These are phyloP conservation scores for Passer montanus DNA, from an alignment of 2,113 vertebrate genomes.

Conservation along the genomic window DNA sequence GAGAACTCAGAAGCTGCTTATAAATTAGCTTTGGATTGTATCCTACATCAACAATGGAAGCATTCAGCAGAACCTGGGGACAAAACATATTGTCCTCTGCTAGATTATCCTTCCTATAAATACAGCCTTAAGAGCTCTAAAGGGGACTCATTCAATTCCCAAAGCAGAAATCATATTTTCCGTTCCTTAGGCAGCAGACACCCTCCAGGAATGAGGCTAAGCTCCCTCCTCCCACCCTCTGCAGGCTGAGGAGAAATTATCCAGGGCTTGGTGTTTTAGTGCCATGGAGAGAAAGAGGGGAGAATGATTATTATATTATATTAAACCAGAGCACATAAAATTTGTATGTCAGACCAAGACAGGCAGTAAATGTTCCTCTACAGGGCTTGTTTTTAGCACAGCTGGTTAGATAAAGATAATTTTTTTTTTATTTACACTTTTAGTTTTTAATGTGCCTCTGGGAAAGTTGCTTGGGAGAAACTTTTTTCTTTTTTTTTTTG, in stretches of 20 bases:
- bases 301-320: not conserved
- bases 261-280: not conserved
- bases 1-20: not conserved
- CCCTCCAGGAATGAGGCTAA: constrained; percentile 8
- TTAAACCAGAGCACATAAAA: not conserved
- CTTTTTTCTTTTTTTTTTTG: not conserved
- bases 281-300: not conserved
- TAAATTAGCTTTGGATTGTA: constrained; percentile 6
- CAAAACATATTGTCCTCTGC: constrained; percentile 53
- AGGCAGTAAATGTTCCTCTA: not conserved
- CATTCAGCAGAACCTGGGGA: constrained; percentile 31
- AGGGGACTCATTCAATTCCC: constrained; percentile 40
- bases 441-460: not conserved
- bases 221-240: not conserved
- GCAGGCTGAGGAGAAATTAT: not conserved
- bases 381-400: not conserved
- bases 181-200: constrained; percentile 40
- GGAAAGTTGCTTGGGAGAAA: not conserved
- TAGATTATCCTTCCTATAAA: constrained; percentile 52
- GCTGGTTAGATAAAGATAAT: not conserved
- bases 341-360: not conserved
- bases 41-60: constrained; percentile 49
- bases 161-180: constrained; percentile 49
- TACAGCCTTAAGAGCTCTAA: constrained; percentile 23
- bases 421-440: not conserved